A percentile compares a stretch with the other conserved stretches of the same genome.
Conservation (phyloP, 2,113 vertebrate genomes). For the Antigone vipio region DNA sequence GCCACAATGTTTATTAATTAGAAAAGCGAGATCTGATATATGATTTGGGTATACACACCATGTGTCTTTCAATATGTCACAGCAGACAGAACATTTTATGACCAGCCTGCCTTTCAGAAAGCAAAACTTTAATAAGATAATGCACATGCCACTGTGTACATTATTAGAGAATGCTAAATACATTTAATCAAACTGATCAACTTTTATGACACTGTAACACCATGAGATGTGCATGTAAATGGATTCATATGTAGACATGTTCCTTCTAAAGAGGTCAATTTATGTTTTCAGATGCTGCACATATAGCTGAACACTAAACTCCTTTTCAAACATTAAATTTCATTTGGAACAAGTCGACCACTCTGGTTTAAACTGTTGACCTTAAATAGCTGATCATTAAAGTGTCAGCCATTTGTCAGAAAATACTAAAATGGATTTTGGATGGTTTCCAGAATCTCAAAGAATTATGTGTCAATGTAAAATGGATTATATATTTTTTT, state of each 20-base stretch:
- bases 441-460: slow-evolving; percentile 32
- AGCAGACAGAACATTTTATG: slow-evolving; percentile 10
- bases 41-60: slow-evolving; percentile 2
- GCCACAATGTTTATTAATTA: slow-evolving; percentile 35
- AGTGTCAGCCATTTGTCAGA: slow-evolving; percentile 40
- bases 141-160: background rate
- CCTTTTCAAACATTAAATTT: slow-evolving; percentile 31
- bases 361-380: slow-evolving; percentile 29
- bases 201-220: background rate
- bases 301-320: background rate
- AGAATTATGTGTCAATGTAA: slow-evolving; percentile 41
- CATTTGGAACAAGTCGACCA: background rate
- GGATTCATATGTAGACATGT: background rate
- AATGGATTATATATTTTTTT: slow-evolving; percentile 33
- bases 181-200: background rate
- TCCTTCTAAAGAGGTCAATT: background rate
- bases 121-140: background rate
- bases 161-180: background rate
- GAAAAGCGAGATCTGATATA: background rate
- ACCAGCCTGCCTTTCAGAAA: background rate
- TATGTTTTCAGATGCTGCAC: background rate
- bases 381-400: slow-evolving; percentile 37
- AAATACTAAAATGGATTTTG: slow-evolving; percentile 44
- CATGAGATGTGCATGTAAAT: background rate
- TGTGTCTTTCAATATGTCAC: slow-evolving; percentile 34